These are phyloP conservation scores for Mus musculus DNA, from an alignment of 2,113 vertebrate genomes.

Conservation along the genomic window DNA sequence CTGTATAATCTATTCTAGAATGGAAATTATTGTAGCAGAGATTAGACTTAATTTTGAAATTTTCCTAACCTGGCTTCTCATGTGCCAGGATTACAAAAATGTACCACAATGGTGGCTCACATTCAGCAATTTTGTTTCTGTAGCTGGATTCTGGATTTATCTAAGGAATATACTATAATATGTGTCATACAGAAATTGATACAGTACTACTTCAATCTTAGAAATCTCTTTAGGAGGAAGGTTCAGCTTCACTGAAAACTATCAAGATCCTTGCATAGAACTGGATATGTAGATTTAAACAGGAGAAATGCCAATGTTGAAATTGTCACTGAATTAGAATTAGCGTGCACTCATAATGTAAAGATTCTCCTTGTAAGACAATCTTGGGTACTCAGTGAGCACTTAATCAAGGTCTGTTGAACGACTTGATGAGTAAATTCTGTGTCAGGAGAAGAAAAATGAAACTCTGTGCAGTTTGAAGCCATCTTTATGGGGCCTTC, in stretches of 20 bases:
- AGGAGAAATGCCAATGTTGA: conserved; percentile 27
- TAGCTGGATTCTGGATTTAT: neutral
- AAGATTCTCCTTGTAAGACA: neutral
- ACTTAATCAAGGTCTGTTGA: conserved; percentile 6
- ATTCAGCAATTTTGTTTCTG: neutral
- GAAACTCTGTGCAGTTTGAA: neutral
- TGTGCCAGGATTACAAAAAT: neutral
- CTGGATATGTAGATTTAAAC: neutral
- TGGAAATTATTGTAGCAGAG: neutral
- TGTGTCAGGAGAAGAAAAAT: conserved; percentile 19
- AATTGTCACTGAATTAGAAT: neutral
- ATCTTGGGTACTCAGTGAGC: neutral
- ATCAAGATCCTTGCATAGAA: neutral
- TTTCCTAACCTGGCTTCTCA: neutral
- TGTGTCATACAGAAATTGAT: neutral
- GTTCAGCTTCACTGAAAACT: neutral
- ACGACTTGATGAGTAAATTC: neutral
- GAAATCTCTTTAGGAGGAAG: neutral
- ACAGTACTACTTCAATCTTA: neutral
- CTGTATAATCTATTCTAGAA: neutral
- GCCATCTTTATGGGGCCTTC: neutral
- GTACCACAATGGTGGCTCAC: neutral
- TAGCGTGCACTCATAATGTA: neutral
- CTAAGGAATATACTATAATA: neutral
- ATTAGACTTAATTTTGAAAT: neutral